Evolutionary conservation across 1,140 invertebrate species (phyloP), one percentile per base, ranked within the genome.

Genomic region (Epicauta chinensis): DNA sequence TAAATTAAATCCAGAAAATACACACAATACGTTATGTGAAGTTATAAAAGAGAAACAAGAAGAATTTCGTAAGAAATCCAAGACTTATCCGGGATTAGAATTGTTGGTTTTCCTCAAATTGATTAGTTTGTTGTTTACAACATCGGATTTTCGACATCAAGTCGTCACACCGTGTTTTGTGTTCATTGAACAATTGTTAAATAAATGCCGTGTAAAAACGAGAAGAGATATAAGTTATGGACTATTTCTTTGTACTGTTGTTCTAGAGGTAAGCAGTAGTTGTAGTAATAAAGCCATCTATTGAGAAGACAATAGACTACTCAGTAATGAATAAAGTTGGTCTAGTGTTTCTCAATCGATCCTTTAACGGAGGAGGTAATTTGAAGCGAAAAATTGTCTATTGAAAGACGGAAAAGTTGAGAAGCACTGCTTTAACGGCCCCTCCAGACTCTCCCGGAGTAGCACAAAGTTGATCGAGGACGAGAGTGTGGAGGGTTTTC

Each of bases 121-220:
- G 23, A 76, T 87, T 13, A 80, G 82, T 11, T 67, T 87, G 11
- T 62, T 95, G 29, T 97, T 89, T 70, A 85, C 91, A 11, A 85
- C 90, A 1, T 94, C 91, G 0, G 93, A 97, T 73, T 93, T 89
- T 65, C 74, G 81, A 17, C 92, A 96, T 77, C 81, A 82, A 2
- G 77, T 95, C n/a, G 82, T 84, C 17, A 93, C 89, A 7, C 91
- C 91, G 36, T 81, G 83, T 61, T 74, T 89, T 42, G 72, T 91
- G 35, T 91, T 94, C 61, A 87, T 94, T 73, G 79, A 81, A 30
- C 82, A 93, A 68, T 85, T 94, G 55, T 71, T 97, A 53, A 71
- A 75, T 3, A 73, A 73, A 59, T 77, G 79, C 53, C 75, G 72
- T 57, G 76, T 89, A 16, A 80, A 75, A 56, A 78, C 71, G 31